These are phyloP conservation scores for Phaethornis superciliosus DNA, from an alignment of 2,113 vertebrate species.

Conservation along the genomic window DNA sequence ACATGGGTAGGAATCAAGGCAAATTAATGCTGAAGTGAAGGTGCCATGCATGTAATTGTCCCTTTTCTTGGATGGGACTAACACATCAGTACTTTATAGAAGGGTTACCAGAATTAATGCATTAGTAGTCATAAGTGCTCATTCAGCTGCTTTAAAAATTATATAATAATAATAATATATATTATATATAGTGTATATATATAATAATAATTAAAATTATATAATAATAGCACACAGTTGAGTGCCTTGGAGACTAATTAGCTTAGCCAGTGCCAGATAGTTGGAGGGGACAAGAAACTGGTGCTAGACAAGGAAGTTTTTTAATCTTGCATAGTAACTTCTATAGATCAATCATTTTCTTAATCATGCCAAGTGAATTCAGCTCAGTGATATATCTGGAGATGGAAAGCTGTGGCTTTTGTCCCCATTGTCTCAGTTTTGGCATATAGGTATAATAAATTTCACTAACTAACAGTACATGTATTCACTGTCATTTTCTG, in stretches of 20 bases:
- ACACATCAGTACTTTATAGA: background rate
- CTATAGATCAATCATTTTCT: background rate
- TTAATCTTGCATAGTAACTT: background rate
- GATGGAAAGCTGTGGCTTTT: conserved; percentile 24
- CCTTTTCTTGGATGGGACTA: background rate
- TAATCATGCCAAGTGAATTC: background rate
- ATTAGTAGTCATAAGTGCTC: background rate
- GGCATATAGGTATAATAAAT: background rate
- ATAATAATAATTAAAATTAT: no score
- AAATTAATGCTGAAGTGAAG: background rate
- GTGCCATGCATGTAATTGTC: background rate
- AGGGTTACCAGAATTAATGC: background rate
- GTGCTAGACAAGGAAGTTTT: background rate
- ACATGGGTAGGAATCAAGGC: background rate
- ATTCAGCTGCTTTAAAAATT: background rate
- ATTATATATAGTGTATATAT: no score
- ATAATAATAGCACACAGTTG: background rate
- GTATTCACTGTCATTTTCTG: background rate
- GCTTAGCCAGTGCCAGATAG: background rate
- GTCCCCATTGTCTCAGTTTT: background rate
- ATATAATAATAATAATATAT: no score
- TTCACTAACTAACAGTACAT: background rate
- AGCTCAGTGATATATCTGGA: background rate
- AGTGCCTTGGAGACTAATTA: background rate
- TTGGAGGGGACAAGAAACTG: background rate